These are phyloP conservation scores for Tillus elongatus DNA, from an alignment of 2,888 invertebrate species.

Conservation along the genomic window DNA sequence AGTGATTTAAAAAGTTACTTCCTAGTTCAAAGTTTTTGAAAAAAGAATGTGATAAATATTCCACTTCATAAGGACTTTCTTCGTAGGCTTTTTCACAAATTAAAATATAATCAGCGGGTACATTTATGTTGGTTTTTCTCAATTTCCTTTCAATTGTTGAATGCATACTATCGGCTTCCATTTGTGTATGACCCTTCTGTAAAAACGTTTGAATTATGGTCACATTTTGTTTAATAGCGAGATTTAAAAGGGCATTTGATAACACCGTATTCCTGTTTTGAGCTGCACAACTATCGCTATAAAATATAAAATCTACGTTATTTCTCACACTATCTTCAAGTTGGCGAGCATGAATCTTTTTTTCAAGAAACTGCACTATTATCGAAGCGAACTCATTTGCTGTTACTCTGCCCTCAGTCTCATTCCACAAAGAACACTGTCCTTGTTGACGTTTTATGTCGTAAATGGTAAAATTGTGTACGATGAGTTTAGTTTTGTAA, in stretches of 20 bases:
- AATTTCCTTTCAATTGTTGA: constrained; percentile 16
- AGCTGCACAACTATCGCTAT: constrained; percentile 8
- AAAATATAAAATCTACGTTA: constrained; percentile 2
- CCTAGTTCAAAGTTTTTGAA: constrained; percentile 14
- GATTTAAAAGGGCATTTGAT: constrained; percentile 16
- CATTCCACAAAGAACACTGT: constrained; percentile 18
- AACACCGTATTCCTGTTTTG: constrained; percentile 13
- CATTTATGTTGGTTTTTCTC: constrained; percentile 15
- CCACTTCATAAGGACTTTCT: constrained; percentile 18
- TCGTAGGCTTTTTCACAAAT: constrained; percentile 15
- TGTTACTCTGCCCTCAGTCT: constrained; percentile 15
- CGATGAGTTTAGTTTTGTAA: constrained; percentile 16
- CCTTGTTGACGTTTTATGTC: constrained; percentile 14
- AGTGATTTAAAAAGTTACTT: constrained; percentile 12
- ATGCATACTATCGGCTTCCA: constrained; percentile 20
- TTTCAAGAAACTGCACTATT: neutral
- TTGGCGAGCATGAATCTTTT: neutral
- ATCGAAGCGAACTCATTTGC: constrained; percentile 13
- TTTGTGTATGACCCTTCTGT: constrained; percentile 20
- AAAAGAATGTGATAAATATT: constrained; percentile 14
- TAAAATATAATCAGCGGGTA: constrained; percentile 18
- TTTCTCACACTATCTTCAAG: neutral
- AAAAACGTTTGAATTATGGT: constrained; percentile 16
- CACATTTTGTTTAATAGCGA: constrained; percentile 13
- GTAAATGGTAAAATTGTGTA: constrained; percentile 17